Percentiles rank a stretch among this genome's conserved stretches.
Conservation (phyloP, 2,888 invertebrate species). For the Anticlea derivata region DNA sequence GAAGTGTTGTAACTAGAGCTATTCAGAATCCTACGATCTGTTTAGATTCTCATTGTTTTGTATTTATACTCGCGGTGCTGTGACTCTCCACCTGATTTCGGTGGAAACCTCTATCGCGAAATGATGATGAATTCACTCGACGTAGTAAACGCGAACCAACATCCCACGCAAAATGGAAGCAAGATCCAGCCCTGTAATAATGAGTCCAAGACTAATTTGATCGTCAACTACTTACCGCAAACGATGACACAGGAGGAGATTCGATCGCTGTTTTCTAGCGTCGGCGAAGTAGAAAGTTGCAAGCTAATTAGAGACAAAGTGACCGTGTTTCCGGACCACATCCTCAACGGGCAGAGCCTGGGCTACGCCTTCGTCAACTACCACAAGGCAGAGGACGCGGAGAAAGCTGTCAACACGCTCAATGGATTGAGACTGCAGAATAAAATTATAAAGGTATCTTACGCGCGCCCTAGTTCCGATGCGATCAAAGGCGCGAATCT, state of each 20-base stretch:
- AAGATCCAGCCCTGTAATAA: slow-evolving; percentile 87
- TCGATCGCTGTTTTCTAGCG: slow-evolving; percentile 95
- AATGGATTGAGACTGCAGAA: slow-evolving; percentile 94
- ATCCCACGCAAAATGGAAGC: slow-evolving; percentile 90
- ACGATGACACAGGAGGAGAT: slow-evolving; percentile 99
- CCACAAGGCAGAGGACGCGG: slow-evolving; percentile 91
- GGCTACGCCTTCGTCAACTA: slow-evolving; percentile 96
- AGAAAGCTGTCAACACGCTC: slow-evolving; percentile 92
- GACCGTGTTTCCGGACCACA: slow-evolving; percentile 87
- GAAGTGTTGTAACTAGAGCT: slow-evolving; percentile 73
- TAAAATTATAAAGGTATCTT: slow-evolving; percentile 95
- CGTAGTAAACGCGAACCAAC: slow-evolving; percentile 78
- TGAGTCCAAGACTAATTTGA: slow-evolving; percentile 98
- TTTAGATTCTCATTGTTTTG: slow-evolving; percentile 55
- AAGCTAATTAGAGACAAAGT: slow-evolving; percentile 98
- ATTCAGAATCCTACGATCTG: slow-evolving; percentile 63
- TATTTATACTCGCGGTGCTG: slow-evolving; percentile 53
- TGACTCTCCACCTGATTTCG: slow-evolving; percentile 61
- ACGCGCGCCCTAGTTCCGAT: slow-evolving; percentile 96
- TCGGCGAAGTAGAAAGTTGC: slow-evolving; percentile 98
- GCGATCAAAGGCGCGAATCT: slow-evolving; percentile 97
- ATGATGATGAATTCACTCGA: slow-evolving; percentile 83
- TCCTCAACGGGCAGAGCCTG: slow-evolving; percentile 91
- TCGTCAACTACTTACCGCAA: slow-evolving; percentile 99
- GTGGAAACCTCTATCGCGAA: slow-evolving; percentile 65